Conservation (phyloP, 30 jellyfish, hydroid and myxozoan genomes). For the Rhopilema esculentum region DNA sequence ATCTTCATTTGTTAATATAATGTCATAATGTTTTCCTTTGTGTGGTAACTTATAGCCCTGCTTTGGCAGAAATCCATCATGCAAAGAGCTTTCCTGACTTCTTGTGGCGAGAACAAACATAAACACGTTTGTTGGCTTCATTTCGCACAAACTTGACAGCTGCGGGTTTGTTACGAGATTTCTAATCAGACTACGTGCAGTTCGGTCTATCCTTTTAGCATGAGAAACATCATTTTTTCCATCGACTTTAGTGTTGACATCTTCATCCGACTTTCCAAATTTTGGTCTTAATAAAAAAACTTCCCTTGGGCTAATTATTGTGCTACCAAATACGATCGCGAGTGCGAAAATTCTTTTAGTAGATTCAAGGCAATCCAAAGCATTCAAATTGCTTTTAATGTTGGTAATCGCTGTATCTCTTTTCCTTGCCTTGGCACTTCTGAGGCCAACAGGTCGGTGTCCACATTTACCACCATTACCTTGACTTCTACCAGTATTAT, state of each 20-base stretch:
- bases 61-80: constrained; percentile 11
- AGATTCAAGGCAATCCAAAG: constrained; percentile 1
- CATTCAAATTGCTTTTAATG: constrained; percentile 1
- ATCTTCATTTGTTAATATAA: constrained; percentile 36
- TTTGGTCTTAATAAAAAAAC: constrained; percentile 30
- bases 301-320: constrained; percentile 58
- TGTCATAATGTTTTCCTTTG: constrained; percentile 35
- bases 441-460: background rate
- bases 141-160: constrained; percentile 35
- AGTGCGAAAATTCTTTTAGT: background rate
- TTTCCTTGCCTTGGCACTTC: constrained; percentile 13
- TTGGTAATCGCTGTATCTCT: constrained; percentile 28
- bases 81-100: background rate
- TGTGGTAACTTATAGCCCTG: constrained; percentile 25
- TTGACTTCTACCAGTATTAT: background rate
- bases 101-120: constrained; percentile 37
- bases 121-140: constrained; percentile 40
- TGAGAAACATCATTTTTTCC: background rate
- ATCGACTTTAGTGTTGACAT: background rate
- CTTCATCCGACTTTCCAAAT: background rate
- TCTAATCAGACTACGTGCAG: constrained; percentile 10
- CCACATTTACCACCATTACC: background rate
- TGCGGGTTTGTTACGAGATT: constrained; percentile 10
- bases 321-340: constrained; percentile 52
- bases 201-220: background rate